Evolutionary conservation across 1,140 invertebrate genomes (phyloP), one percentile per base, ranked within the genome.

Genomic region (Leptestheria dahalacensis): DNA sequence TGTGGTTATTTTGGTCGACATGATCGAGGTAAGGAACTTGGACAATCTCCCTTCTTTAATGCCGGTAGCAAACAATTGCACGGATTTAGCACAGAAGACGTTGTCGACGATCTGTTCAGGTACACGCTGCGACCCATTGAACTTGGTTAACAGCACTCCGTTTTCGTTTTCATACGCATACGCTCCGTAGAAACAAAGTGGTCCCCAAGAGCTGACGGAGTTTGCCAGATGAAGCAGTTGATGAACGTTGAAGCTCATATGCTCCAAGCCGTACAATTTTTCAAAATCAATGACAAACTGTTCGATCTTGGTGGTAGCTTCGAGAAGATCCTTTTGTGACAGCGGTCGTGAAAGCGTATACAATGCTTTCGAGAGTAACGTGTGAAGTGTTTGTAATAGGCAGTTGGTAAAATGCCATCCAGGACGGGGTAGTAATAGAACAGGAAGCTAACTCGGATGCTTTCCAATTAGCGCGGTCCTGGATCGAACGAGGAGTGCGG

Each of bases 161-260:
- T 28, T 28, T 9, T 24, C 11, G 21, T 29, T n/a, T 54, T 54
- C 52, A 54, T 28, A 54, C 6, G 2, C 18, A 15, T 54, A 54
- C 1, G 21, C n/a, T 20, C 18, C 20, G 24, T 54, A 54, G 33
- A 25, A 25, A 23, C 52, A 54, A 23, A 54, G 33, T 3, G 52
- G 52, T 2, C 52, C 52, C 52, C 52, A 54, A 28, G 18, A 29
- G 52, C 18, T 6, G 33, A 54, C 52, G 33, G 24, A 54, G 2
- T 54, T 28, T 1, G 18, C 2, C 11, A 26, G 2, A 26, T 54
- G 52, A 25, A 26, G 6, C 6, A 54, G 33, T 18, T 54, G 52
- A 15, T 54, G 52, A 2, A 54, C 52, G 33, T 54, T 54, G 52
- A 54, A 54, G 2, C 3, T 54, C 52, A 54, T 54, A 54, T 54